These are phyloP conservation scores for Mesorhabditis sp. DNA, from an alignment of 2,888 invertebrate species.

Conservation along the genomic window DNA sequence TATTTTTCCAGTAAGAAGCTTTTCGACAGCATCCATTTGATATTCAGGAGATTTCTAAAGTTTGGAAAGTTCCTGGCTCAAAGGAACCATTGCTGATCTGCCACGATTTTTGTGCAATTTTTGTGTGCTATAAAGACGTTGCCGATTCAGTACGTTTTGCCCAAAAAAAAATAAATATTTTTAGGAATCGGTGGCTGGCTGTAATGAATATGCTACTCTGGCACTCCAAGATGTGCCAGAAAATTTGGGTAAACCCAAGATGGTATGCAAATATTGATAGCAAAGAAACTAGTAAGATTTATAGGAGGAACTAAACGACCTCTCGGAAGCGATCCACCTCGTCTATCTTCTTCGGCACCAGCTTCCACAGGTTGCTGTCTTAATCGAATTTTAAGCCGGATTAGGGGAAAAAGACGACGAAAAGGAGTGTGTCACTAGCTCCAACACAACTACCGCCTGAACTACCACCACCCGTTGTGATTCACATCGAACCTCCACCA, in stretches of 20 bases:
- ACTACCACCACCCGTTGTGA: no score
- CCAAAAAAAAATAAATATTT: neutral
- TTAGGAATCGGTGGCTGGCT: neutral
- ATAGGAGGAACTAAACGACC: no score
- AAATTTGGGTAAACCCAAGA: neutral
- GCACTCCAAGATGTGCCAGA: neutral
- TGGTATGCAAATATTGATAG: no score
- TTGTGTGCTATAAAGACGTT: neutral
- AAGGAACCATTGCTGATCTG: neutral
- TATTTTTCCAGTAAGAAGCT: neutral
- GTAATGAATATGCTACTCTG: neutral
- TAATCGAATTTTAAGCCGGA: no score
- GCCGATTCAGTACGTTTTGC: neutral
- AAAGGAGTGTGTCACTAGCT: no score
- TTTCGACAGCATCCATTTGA: neutral
- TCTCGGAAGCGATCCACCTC: no score
- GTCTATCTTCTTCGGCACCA: no score
- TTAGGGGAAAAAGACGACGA: no score
- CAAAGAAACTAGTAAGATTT: no score
- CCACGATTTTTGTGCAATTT: constrained; percentile 1
- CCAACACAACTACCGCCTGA: no score
- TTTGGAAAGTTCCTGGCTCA: neutral
- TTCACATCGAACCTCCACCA: no score
- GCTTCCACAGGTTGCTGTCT: no score
- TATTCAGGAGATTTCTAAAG: neutral